A percentile compares a stretch with the other conserved stretches of the same genome.
These are phyloP conservation scores for Hecatera dysodea DNA, from an alignment of 2,888 invertebrate genomes.

Conservation along the genomic window DNA sequence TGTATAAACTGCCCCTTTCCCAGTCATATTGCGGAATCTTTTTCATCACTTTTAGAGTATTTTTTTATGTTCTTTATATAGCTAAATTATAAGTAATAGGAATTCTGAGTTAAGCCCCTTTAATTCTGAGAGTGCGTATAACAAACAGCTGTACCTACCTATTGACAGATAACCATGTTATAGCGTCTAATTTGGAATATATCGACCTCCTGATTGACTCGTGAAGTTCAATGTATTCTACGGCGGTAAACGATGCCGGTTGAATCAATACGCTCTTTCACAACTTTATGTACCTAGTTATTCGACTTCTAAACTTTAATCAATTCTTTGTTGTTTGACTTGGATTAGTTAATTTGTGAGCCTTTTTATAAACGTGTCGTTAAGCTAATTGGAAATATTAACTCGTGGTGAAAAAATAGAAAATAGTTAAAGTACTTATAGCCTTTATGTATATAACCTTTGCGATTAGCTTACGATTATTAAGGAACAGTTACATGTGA, in stretches of 20 bases:
- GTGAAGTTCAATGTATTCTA: constrained; percentile 41
- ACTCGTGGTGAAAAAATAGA: no score
- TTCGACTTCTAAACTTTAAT: background rate
- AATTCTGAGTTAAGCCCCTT: no score
- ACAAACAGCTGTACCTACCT: background rate
- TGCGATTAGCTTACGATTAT: no score
- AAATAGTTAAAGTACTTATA: no score
- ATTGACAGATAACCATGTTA: constrained; percentile 13
- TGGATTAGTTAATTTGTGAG: background rate
- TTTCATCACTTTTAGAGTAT: no score
- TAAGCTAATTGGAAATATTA: background rate
- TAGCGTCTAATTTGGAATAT: constrained; percentile 14
- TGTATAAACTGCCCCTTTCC: no score
- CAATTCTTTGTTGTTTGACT: background rate
- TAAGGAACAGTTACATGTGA: no score
- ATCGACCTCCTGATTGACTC: constrained; percentile 23
- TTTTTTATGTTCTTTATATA: no score
- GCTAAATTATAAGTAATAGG: no score
- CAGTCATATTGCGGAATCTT: no score
- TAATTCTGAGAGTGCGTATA: background rate
- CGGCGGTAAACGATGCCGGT: background rate
- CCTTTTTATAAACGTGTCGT: background rate
- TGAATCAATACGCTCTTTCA: constrained; percentile 37
- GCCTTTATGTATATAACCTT: no score
- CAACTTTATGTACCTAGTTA: constrained; percentile 5